Evolutionary conservation across 2,888 invertebrate genomes (phyloP).

Genomic region (Pemphredon lugubris): DNA sequence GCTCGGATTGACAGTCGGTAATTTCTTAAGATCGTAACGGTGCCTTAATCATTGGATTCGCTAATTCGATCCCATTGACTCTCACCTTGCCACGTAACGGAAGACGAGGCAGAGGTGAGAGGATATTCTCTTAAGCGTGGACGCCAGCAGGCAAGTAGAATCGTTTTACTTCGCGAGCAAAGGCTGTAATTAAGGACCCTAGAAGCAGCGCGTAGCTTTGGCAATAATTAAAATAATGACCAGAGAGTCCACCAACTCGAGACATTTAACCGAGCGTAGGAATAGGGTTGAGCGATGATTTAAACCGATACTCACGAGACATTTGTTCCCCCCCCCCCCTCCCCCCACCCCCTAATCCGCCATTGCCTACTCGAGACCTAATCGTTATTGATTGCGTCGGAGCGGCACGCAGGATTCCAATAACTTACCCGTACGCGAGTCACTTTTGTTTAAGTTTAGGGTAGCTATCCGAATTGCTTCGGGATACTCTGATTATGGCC

Average conservation of each 20-base stretch:
- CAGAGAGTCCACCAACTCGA: conserved; percentile 49
- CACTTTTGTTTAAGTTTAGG: conserved; percentile 49
- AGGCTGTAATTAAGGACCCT: conserved; percentile 71
- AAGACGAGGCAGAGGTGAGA: conserved; percentile 52
- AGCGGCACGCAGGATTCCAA: conserved; percentile 60
- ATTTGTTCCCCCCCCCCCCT: conserved; percentile 45
- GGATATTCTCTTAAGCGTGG: conserved; percentile 52
- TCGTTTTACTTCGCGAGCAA: conserved; percentile 61
- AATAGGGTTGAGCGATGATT: conserved; percentile 65
- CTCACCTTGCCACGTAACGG: conserved; percentile 49
- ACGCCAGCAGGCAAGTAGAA: conserved; percentile 63
- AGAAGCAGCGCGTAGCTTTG: conserved; percentile 60
- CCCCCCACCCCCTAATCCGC: conserved; percentile 36
- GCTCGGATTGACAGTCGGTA: conserved; percentile 17
- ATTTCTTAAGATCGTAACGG: conserved; percentile 22
- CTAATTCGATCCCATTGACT: conserved; percentile 60
- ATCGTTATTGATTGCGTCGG: conserved; percentile 68
- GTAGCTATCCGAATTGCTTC: neutral
- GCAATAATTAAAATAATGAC: conserved; percentile 76
- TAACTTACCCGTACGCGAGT: conserved; percentile 65
- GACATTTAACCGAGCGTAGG: conserved; percentile 58
- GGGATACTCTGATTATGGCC: conserved; percentile 29
- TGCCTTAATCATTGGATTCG: conserved; percentile 48
- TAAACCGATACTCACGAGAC: conserved; percentile 57
- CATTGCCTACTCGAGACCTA: conserved; percentile 48